These are phyloP conservation scores for Limnothrissa miodon DNA, from an alignment of 2,113 vertebrate species.

Conservation along the genomic window DNA sequence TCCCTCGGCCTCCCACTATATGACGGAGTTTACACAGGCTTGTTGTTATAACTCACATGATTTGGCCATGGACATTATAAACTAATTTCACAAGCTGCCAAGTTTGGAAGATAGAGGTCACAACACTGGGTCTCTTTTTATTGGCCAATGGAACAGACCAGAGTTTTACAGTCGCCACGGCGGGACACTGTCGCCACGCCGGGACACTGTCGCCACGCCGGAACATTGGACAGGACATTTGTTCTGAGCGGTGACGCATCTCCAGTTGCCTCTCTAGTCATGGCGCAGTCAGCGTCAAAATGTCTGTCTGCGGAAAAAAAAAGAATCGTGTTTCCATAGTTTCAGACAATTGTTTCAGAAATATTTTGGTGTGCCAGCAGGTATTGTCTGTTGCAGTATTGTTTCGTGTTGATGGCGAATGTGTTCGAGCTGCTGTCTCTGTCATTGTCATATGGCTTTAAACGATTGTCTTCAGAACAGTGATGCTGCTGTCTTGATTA, in stretches of 20 bases:
- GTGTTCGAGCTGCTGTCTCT: neutral
- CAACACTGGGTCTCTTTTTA: conserved; percentile 59
- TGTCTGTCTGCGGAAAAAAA: neutral
- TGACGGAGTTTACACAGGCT: conserved; percentile 7
- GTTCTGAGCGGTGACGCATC: too few relatives aligned
- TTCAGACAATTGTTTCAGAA: conserved; percentile 2
- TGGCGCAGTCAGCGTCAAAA: neutral
- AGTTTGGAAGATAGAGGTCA: conserved; percentile 56
- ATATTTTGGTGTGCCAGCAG: conserved; percentile 4
- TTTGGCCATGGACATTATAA: conserved; percentile 56
- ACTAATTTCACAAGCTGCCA: conserved; percentile 61
- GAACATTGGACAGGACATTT: too few relatives aligned
- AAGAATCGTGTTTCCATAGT: neutral
- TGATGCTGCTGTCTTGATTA: neutral
- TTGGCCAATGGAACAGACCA: neutral
- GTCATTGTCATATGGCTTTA: conserved; percentile 10
- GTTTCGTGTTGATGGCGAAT: neutral
- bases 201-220: neutral
- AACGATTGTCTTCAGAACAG: neutral
- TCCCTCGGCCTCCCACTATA: conserved; percentile 8
- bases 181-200: neutral
- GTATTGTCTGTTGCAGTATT: conserved; percentile 3
- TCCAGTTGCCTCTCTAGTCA: neutral
- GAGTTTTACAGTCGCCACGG: conserved; percentile 6
- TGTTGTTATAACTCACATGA: conserved; percentile 58